These are phyloP conservation scores for Aleadryas rufinucha DNA, from an alignment of 2,113 vertebrate species.

Conservation along the genomic window DNA sequence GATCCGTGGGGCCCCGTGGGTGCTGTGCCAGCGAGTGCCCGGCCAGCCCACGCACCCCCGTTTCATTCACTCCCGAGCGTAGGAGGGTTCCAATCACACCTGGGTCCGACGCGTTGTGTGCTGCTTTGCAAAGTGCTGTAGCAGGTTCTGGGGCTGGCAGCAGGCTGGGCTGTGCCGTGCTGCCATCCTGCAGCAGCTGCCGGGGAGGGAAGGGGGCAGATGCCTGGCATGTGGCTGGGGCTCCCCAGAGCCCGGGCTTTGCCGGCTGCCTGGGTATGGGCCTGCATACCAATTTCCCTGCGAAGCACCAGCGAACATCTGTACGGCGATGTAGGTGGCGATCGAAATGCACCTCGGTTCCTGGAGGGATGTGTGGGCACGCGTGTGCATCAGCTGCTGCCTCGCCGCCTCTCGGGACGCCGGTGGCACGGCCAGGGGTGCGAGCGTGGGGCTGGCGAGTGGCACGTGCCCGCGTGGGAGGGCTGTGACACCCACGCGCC, in stretches of 20 bases:
- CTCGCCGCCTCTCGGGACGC: not conserved
- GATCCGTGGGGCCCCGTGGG: not conserved
- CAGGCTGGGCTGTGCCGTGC: not conserved
- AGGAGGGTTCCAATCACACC: not conserved
- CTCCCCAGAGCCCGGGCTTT: slow-evolving; percentile 1
- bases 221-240: not conserved
- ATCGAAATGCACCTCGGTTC: not conserved
- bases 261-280: not conserved
- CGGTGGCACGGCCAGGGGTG: not conserved
- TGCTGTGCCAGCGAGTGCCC: not conserved
- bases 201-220: not conserved
- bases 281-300: not conserved
- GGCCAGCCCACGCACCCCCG: not conserved
- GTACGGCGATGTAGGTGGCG: not conserved
- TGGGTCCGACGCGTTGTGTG: accelerated
- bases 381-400: not conserved
- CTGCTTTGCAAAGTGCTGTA: not conserved
- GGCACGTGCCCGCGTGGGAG: not conserved
- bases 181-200: slow-evolving; percentile 12
- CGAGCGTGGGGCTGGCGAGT: not conserved
- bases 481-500: not conserved
- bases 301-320: not conserved
- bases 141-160: not conserved
- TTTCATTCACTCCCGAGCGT: not conserved
- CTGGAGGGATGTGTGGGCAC: not conserved